Base-by-base conservation (phyloP, 2,888 invertebrate genomes). In the Melanchra persicariae region DNA sequence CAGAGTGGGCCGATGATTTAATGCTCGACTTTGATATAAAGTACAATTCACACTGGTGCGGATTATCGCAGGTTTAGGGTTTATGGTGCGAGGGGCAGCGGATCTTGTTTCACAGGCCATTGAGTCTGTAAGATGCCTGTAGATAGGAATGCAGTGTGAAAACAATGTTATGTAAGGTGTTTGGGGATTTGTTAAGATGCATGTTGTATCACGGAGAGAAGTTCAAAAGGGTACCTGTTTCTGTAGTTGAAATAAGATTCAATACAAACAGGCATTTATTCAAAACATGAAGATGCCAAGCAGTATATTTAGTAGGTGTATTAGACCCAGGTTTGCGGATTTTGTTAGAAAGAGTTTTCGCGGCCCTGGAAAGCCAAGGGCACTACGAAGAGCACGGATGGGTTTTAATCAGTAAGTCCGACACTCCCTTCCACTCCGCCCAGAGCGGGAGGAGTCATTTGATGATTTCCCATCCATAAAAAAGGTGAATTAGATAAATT, bases 1-100 rank as follows among this genome's bases (percentile, higher is more conserved):
- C 77, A 77, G n/a, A n/a, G 70, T 77, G 68, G 64, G 68, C 12
- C 79, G 82, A 84, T 88, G 88, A 90, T 89, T 90, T 88, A 88
- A 74, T 69, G 69, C 73, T 19, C 57, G 58, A 79, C 77, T 83
- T 87, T 76, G 85, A 82, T 80, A 77, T 87, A 86, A 85, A 88
- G 85, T 79, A 70, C 72, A 66, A 66, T 81, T 79, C 78, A 84
- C 79, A 82, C 77, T 79, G 71, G 60, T 52, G 43, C 51, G 71
- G 77, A 83, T 83, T 78, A 81, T 70, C 55, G 49, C 57, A 59
- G 78, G 71, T 64, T 61, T 74, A 74, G 58, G 22, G 70, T 74
- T 75, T 79, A 74, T 62, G 71, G 70, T 63, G 51, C 37, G 61
- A 54, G 70, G 57, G 34, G 55, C 54, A 49, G 62, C 64, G 55